Conservation (phyloP, 2,797 vertebrate genomes). For the Bradypodion ventrale region DNA sequence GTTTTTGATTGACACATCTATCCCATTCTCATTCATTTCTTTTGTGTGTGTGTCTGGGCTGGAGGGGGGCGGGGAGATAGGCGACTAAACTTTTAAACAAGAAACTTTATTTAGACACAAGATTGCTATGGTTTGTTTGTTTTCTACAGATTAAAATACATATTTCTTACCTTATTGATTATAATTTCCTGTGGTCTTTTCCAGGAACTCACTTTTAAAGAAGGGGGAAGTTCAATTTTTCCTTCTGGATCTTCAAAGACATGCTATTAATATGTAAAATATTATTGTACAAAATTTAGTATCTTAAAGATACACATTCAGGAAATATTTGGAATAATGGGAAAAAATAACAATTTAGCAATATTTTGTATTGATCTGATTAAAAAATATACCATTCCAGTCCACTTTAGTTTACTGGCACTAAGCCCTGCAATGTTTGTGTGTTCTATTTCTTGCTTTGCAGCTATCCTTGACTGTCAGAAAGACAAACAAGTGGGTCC, state of each 20-base stretch:
- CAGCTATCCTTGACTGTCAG: too few relatives aligned
- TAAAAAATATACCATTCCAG: too few relatives aligned
- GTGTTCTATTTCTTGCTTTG: too few relatives aligned
- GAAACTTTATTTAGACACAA: neutral
- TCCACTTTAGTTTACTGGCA: too few relatives aligned
- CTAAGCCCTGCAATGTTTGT: too few relatives aligned
- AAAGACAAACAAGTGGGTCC: too few relatives aligned
- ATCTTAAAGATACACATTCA: neutral
- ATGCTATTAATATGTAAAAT: constrained; percentile 70
- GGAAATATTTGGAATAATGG: neutral
- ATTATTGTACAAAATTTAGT: neutral
- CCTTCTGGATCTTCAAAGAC: constrained; percentile 92
- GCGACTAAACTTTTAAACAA: neutral
- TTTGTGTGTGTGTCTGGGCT: too few relatives aligned
- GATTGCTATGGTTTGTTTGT: neutral
- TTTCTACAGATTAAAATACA: constrained; percentile 6
- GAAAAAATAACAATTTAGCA: neutral
- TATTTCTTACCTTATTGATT: constrained; percentile 79
- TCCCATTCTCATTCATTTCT: neutral
- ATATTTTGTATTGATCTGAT: too few relatives aligned
- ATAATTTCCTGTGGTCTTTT: constrained; percentile 88
- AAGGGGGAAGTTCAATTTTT: constrained; percentile 82
- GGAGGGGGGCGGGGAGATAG: too few relatives aligned
- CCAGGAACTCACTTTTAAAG: constrained; percentile 87
- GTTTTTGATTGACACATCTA: neutral